phyloP scores from a whole-genome alignment of 2,797 vertebrate species.

The Lacerta bilineata region DNA sequence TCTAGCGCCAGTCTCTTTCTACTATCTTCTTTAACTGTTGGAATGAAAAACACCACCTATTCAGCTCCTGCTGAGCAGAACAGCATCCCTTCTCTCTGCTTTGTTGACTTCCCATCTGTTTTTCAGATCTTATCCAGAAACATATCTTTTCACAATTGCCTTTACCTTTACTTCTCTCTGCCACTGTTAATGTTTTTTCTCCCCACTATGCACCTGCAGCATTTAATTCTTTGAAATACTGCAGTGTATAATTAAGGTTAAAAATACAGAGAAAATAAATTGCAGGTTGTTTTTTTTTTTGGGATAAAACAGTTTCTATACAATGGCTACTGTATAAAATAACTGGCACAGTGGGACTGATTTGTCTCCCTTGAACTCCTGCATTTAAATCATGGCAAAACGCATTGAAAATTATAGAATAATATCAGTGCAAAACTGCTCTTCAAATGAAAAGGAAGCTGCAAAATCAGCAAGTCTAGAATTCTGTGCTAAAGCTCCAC shows the following conservation, averaged over 20 bases:
- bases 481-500: neutral
- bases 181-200: neutral
- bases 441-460: neutral
- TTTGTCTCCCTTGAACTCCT: neutral
- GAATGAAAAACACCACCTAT: conserved; percentile 20
- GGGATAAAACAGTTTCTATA: neutral
- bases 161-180: neutral
- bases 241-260: neutral
- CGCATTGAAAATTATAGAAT: neutral
- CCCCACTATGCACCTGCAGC: conserved; percentile 10
- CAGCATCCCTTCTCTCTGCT: conserved; percentile 1
- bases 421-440: neutral
- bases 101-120: neutral
- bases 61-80: conserved; percentile 13
- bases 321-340: conserved; percentile 8
- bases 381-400: conserved; percentile 1
- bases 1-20: conserved; percentile 1
- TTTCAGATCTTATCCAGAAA: neutral
- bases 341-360: neutral
- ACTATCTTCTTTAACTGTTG: neutral
- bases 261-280: neutral
- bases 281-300: too few species aligned
- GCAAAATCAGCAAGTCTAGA: neutral
- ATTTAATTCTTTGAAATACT: conserved; percentile 23
- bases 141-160: conserved; percentile 2